These are phyloP conservation scores for Urocitellus parryii DNA, from an alignment of 2,113 vertebrate genomes.

Conservation along the genomic window DNA sequence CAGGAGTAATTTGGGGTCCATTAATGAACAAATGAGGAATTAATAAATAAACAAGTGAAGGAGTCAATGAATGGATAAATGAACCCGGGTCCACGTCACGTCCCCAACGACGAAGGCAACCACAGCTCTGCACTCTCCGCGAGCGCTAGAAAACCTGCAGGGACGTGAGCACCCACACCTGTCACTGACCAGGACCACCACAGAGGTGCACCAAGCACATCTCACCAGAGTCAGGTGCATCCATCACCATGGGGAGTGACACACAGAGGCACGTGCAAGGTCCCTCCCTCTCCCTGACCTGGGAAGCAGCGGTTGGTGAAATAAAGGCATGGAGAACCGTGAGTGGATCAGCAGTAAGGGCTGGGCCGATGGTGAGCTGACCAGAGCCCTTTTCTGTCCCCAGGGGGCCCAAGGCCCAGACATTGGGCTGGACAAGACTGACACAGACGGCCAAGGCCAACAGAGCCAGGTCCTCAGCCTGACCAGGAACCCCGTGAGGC, in stretches of 20 bases:
- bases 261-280: neutral
- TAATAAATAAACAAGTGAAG: neutral
- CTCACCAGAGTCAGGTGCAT: no score
- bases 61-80: neutral
- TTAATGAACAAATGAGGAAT: neutral
- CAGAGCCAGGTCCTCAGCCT: conserved; percentile 39
- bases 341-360: neutral
- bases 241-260: neutral
- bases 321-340: accelerated
- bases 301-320: neutral
- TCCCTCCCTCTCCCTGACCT: neutral
- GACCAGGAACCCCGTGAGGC: neutral
- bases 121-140: neutral
- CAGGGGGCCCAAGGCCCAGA: neutral
- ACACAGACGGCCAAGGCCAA: neutral
- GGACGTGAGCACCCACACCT: accelerated
- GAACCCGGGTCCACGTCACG: neutral
- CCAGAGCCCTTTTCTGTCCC: neutral
- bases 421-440: conserved; percentile 2
- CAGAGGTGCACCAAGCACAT: neutral
- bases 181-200: accelerated
- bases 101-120: neutral
- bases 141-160: neutral
- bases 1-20: neutral
- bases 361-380: no score